phyloP scores from a whole-genome alignment of 1,140 invertebrate species.

The Aphelenchoides fujianensis region DNA sequence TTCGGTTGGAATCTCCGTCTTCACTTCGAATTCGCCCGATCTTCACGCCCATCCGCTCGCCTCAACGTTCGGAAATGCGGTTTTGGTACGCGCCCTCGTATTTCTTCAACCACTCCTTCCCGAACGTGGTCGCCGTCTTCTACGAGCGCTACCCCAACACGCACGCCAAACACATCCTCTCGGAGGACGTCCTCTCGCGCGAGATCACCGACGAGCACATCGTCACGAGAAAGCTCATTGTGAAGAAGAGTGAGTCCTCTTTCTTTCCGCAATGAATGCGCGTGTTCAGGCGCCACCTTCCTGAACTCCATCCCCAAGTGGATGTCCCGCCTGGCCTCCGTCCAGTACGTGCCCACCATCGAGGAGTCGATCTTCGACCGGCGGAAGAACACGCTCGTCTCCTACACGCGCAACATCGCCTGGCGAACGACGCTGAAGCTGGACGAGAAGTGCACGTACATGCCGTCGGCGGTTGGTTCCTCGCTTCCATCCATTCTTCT shows the following conservation, averaged over 20 bases:
- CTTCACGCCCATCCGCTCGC: background rate
- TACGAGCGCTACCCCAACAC: constrained; percentile 59
- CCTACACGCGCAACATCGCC: constrained; percentile 58
- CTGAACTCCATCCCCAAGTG: constrained; percentile 55
- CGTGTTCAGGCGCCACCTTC: constrained; percentile 52
- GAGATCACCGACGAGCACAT: constrained; percentile 52
- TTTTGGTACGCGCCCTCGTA: constrained; percentile 25
- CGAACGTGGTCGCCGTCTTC: constrained; percentile 25
- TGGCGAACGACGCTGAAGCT: constrained; percentile 42
- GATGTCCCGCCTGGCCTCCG: constrained; percentile 49
- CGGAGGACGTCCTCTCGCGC: constrained; percentile 59
- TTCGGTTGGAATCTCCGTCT: background rate
- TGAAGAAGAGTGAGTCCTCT: constrained; percentile 55
- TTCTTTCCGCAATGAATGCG: constrained; percentile 14
- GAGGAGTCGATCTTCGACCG: constrained; percentile 52
- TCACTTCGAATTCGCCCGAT: background rate
- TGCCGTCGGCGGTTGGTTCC: constrained; percentile 25
- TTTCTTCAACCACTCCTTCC: constrained; percentile 39
- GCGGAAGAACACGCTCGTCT: constrained; percentile 41
- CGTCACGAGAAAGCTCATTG: constrained; percentile 57
- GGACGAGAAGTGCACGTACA: constrained; percentile 47
- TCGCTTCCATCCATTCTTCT: constrained; percentile 6
- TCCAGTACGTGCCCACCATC: constrained; percentile 51
- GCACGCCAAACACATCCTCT: constrained; percentile 58
- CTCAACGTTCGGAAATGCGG: constrained; percentile 21